Percentiles rank a stretch among this genome's conserved stretches.
Conservation (phyloP, 2,797 vertebrate genomes). For the Sparidentex hasta region DNA sequence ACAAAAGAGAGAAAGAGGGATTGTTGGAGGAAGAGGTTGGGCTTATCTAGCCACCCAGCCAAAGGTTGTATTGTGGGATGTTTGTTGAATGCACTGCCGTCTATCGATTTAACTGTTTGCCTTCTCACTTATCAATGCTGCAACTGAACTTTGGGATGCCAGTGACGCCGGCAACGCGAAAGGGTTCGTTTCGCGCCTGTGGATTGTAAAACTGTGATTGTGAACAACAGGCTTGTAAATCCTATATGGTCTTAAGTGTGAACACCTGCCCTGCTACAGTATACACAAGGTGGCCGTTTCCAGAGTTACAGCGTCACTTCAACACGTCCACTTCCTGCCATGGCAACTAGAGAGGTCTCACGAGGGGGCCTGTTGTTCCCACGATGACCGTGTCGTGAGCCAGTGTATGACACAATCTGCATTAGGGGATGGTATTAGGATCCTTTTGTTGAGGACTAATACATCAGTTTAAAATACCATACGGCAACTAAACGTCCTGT, state of each 20-base stretch:
- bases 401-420: background rate
- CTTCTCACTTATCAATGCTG: conserved; percentile 66
- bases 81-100: conserved; percentile 55
- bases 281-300: conserved; percentile 26
- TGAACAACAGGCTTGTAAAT: conserved; percentile 44
- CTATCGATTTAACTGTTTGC: conserved; percentile 63
- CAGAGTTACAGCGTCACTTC: conserved; percentile 30
- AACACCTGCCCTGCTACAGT: background rate
- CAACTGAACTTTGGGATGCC: conserved; percentile 72
- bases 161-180: conserved; percentile 3
- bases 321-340: conserved; percentile 37
- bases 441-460: no score
- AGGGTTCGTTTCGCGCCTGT: conserved; percentile 27
- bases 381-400: background rate
- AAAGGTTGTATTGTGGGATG: conserved; percentile 73
- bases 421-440: background rate
- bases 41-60: conserved; percentile 72
- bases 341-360: conserved; percentile 42
- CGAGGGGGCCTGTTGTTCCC: conserved; percentile 16
- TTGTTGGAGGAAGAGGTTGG: background rate
- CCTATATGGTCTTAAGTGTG: background rate
- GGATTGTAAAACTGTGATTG: conserved; percentile 34
- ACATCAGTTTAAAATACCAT: no score
- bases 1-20: conserved; percentile 21
- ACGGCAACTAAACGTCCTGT: no score